Evolutionary conservation across 2,888 invertebrate genomes (phyloP), one percentile per base, ranked within the genome.

Genomic region (Eristalis pertinax): DNA sequence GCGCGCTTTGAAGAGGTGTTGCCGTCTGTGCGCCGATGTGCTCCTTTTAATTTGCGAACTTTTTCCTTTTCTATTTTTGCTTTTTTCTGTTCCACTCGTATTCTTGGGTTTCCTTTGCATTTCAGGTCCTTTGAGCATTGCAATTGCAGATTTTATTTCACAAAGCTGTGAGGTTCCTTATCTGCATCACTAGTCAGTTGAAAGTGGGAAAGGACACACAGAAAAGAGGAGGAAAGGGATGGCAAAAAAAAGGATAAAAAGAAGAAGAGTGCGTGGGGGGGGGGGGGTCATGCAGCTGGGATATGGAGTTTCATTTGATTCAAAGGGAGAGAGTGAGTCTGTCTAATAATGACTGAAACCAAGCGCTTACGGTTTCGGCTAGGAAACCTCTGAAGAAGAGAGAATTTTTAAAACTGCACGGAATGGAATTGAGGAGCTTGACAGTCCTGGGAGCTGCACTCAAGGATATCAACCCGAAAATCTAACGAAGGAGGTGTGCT

Each of bases 111-210:
- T 75, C 56, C 62, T 86, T 86, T 86, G 77, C 77, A 74, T 83
- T 75, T 35, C 38, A 75, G 41, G 70, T 70, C 56, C 78, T 82
- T 86, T 86, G 86, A 86, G 74, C 75, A 78, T 65, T 78, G 78
- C 65, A 78, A 78, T 70, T 74, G 82, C 83, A 86, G 86, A 86
- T 86, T 86, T 83, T 78, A 78, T 86, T 75, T 86, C 86, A 83
- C 86, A 82, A 86, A 86, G 86, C 74, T 65, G 82, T 62, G 43
- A 73, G 65, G 77, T 82, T 82, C 77, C 77, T 85, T 85, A 85
- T 85, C 77, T 82, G 72, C 82, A 77, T 50, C 50, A 77, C 77
- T 76, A 70, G 76, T 75, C 65, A 62, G 62, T 56, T 15, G 56
- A 72, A 72, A 76, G 75, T 70, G 67, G 73, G 50, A 72, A 68